phyloP scores from a whole-genome alignment of 1,140 invertebrate species.

The Philopotamus ludificatus region DNA sequence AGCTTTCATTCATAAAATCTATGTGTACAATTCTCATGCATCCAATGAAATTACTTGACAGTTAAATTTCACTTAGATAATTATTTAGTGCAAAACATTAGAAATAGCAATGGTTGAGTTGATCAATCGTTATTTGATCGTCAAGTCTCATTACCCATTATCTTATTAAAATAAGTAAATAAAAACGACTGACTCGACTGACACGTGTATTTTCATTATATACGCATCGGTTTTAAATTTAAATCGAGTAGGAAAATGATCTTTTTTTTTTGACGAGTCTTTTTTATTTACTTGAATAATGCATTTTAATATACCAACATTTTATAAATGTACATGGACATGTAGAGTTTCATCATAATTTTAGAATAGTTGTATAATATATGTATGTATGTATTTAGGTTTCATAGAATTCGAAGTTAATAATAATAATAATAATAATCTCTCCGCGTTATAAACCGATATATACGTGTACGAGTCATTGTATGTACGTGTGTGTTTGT shows the following conservation, averaged over 20 bases:
- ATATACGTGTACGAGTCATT: slow-evolving; percentile 5
- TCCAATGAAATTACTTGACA: slow-evolving; percentile 22
- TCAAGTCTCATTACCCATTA: too few relatives aligned
- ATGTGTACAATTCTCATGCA: slow-evolving; percentile 18
- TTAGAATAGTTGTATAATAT: slow-evolving; percentile 20
- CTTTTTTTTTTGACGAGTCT: slow-evolving; percentile 9
- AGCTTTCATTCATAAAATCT: slow-evolving; percentile 15
- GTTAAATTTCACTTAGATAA: slow-evolving; percentile 18
- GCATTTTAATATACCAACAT: slow-evolving; percentile 22
- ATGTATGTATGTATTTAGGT: too few relatives aligned
- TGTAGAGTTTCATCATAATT: slow-evolving; percentile 25
- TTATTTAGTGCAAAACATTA: slow-evolving; percentile 20
- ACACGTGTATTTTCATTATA: too few relatives aligned
- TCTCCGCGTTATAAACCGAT: slow-evolving; percentile 4
- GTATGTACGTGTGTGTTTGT: too few relatives aligned
- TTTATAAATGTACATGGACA: slow-evolving; percentile 34
- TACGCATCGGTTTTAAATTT: too few relatives aligned
- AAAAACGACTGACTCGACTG: too few relatives aligned
- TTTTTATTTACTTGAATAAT: slow-evolving; percentile 7
- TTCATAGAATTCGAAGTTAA: too few relatives aligned
- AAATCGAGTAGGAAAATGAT: too few relatives aligned
- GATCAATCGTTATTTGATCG: too few relatives aligned
- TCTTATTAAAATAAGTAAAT: too few relatives aligned
- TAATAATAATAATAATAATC: too few relatives aligned
- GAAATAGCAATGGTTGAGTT: slow-evolving; percentile 22